Conservation (phyloP, 2,113 vertebrate genomes). For the Chaetodon trifascialis region DNA sequence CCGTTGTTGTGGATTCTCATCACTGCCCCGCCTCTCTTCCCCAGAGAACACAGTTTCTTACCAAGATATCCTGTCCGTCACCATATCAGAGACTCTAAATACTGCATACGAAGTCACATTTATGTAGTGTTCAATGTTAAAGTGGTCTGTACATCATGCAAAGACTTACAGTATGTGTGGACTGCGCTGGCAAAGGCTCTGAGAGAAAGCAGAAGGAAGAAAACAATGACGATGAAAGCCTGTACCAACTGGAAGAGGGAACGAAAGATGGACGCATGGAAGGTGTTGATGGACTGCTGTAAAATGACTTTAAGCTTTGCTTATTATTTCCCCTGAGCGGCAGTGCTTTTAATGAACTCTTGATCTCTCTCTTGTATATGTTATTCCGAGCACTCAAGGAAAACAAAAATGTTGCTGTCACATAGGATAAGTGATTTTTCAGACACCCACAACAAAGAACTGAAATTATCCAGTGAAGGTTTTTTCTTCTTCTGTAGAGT, state of each 20-base stretch:
- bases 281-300: conserved; percentile 59
- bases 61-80: not conserved
- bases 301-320: conserved; percentile 47
- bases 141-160: conserved; percentile 51
- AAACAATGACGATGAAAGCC: conserved; percentile 18
- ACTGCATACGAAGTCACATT: conserved; percentile 19
- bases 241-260: conserved; percentile 5
- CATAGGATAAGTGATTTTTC: conserved; percentile 9
- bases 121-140: conserved; percentile 53
- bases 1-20: conserved; percentile 45
- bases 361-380: conserved; percentile 48
- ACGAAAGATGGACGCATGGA: conserved; percentile 33
- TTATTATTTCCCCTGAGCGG: conserved; percentile 37
- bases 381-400: conserved; percentile 36
- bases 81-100: conserved; percentile 32
- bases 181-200: conserved; percentile 16
- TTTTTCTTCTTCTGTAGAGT: conserved; percentile 55
- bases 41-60: conserved; percentile 12
- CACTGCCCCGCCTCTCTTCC: conserved; percentile 17
- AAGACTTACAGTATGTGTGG: conserved; percentile 31
- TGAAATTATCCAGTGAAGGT: conserved; percentile 58
- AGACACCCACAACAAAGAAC: not conserved
- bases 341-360: conserved; percentile 63
- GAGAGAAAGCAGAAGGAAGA: conserved; percentile 6
- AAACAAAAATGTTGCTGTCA: conserved; percentile 13